Base-by-base conservation (phyloP, 2,113 vertebrate species). In the Triplophysa siluroides region DNA sequence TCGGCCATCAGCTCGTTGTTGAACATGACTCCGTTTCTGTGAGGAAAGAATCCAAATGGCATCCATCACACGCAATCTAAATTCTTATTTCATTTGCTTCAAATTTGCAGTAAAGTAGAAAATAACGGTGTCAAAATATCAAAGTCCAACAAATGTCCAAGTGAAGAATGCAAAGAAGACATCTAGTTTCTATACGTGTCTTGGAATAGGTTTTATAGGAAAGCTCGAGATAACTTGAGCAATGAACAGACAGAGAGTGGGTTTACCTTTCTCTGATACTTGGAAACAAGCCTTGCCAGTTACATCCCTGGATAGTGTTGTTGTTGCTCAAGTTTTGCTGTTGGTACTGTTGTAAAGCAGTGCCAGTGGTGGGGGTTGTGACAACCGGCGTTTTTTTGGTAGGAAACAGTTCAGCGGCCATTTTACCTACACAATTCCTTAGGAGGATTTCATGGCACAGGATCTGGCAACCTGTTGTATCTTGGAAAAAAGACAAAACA, bases 1-100 rank as follows among this genome's bases (percentile, higher is more conserved):
- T 99, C 98, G 81, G 98, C 98, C 97, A 99, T 99, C 94, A 95
- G 93, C 90, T 99, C 98, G 87, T 99, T 99, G 95, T 99, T 99
- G 93, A 98, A 99, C 98, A 99, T 99, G 92, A 99, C 95, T 60
- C 97, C 94, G 89, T 99, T 99, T 94, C 98, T 99, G 88, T 82
- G n/a, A 21, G 19, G 54, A 21, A 8, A 91, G 90, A 91, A 85
- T 85, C 91, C 78, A 90, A 61, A 45, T 8, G 43, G 9, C 9
- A 45, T 45, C 8, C 10, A 11, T 11, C 29, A 33, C 29, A 33
- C 29, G 26, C 26, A 29, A 33, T 33, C 29, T 6, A 7, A 38
- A 38, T 38, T 38, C 33, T 38, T 38, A 38, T 38, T 38, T 38
- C 33, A 38, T 38, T 38, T 38, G 43, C 1, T 12, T 11, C 43